Conservation (phyloP, 2,888 invertebrate genomes). For the Orchesella flavescens region DNA sequence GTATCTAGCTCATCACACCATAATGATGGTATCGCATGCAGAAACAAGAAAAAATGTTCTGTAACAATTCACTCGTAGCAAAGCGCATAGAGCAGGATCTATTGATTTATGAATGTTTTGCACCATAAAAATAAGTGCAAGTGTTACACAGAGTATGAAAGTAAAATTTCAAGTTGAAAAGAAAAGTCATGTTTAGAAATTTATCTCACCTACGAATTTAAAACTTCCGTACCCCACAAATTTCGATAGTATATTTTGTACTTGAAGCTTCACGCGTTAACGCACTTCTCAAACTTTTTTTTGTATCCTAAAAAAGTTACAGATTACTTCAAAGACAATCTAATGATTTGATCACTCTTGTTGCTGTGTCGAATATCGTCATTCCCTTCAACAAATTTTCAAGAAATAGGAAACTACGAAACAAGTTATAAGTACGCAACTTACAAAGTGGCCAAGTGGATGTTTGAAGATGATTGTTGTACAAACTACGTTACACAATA, state of each 20-base stretch:
- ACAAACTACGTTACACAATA: background rate
- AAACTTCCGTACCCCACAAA: background rate
- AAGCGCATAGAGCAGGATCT: too few species aligned
- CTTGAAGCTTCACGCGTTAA: background rate
- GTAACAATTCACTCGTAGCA: too few species aligned
- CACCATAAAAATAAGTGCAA: background rate
- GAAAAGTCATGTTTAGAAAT: constrained; percentile 31
- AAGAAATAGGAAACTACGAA: background rate
- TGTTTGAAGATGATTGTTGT: too few species aligned
- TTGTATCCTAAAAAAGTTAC: background rate
- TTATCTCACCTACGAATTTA: constrained; percentile 1
- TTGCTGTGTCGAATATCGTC: too few species aligned
- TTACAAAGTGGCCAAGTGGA: background rate
- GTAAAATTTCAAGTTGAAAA: constrained; percentile 24
- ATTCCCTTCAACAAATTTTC: background rate
- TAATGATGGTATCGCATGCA: constrained; percentile 27
- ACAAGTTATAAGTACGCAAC: background rate
- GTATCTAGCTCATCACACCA: too few species aligned
- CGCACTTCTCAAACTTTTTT: constrained; percentile 6
- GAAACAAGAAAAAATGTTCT: too few species aligned
- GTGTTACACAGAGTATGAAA: constrained; percentile 1
- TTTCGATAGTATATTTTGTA: background rate
- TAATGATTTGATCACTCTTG: too few species aligned
- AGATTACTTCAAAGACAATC: too few species aligned
- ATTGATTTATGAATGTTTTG: too few species aligned